phyloP scores from a whole-genome alignment of 2,888 invertebrate genomes.

The Aquatica leii region DNA sequence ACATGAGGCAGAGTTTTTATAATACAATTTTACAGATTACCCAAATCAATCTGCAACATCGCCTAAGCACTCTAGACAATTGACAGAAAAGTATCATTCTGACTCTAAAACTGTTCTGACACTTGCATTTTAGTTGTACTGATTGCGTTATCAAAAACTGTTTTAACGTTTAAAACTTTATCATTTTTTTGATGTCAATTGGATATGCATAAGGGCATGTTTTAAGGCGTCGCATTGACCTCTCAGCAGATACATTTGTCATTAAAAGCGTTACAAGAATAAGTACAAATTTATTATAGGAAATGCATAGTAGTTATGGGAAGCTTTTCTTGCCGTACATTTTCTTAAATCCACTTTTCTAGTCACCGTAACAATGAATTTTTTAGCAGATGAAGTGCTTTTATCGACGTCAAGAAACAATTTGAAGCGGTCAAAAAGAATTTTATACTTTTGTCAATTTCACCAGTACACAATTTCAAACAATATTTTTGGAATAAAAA shows the following conservation, averaged over 20 bases:
- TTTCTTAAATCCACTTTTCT: neutral
- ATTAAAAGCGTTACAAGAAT: neutral
- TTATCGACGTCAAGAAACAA: neutral
- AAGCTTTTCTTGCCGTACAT: neutral
- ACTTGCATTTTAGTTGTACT: too few relatives aligned
- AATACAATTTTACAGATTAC: too few relatives aligned
- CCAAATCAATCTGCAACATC: too few relatives aligned
- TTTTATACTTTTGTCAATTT: neutral
- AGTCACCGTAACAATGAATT: neutral
- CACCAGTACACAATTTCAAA: neutral
- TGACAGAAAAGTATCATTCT: too few relatives aligned
- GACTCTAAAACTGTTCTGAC: too few relatives aligned
- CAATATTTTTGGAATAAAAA: neutral
- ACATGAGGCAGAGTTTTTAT: too few relatives aligned
- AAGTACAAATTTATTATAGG: constrained; percentile 1
- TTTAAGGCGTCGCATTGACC: neutral
- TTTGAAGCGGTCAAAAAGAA: neutral
- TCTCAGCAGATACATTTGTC: neutral
- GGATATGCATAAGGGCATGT: constrained; percentile 16
- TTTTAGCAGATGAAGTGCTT: neutral
- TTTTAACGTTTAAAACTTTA: too few relatives aligned
- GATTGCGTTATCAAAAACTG: too few relatives aligned
- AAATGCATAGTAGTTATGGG: neutral
- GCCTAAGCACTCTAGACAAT: too few relatives aligned
- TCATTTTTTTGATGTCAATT: constrained; percentile 11